These are phyloP conservation scores for Tuta absoluta DNA, from an alignment of 2,888 invertebrate species.

Conservation along the genomic window DNA sequence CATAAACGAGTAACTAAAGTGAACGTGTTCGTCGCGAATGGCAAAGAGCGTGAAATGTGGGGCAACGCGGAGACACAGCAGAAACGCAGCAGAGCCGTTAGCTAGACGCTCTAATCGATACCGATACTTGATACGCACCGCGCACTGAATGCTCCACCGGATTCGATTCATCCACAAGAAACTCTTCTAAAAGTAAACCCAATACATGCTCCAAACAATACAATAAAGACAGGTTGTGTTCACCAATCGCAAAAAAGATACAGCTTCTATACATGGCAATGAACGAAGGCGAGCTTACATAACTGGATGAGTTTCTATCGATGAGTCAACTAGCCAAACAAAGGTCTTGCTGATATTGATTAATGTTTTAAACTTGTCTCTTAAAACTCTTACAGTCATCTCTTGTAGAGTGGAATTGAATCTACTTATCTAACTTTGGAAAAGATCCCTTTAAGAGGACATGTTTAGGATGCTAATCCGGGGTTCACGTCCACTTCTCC, in stretches of 20 bases:
- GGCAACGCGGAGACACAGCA: slow-evolving; percentile 44
- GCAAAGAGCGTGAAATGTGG: slow-evolving; percentile 71
- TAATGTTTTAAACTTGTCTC: slow-evolving; percentile 23
- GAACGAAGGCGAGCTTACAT: slow-evolving; percentile 19
- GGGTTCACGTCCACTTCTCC: slow-evolving; percentile 37
- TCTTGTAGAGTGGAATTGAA: slow-evolving; percentile 20
- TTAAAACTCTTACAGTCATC: background rate
- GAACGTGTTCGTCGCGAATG: slow-evolving; percentile 58
- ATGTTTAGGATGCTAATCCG: slow-evolving; percentile 40
- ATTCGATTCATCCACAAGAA: slow-evolving; percentile 52
- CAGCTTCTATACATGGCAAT: slow-evolving; percentile 40
- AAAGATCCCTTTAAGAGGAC: slow-evolving; percentile 32
- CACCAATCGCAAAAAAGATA: slow-evolving; percentile 26
- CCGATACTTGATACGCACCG: slow-evolving; percentile 76
- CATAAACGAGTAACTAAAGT: slow-evolving; percentile 45
- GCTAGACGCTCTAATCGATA: slow-evolving; percentile 65
- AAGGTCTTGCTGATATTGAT: slow-evolving; percentile 28
- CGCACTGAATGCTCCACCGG: slow-evolving; percentile 68
- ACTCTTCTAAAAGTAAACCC: slow-evolving; percentile 43
- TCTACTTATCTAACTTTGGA: slow-evolving; percentile 26
- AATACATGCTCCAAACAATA: slow-evolving; percentile 40
- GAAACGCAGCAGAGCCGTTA: slow-evolving; percentile 55
- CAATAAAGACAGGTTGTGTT: slow-evolving; percentile 32
- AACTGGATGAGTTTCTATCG: slow-evolving; percentile 29
- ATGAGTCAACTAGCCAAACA: slow-evolving; percentile 34